Percentiles rank a stretch among this genome's conserved stretches.
phyloP scores from a whole-genome alignment of 2,113 vertebrate genomes.

The Nothoprocta pentlandii region DNA sequence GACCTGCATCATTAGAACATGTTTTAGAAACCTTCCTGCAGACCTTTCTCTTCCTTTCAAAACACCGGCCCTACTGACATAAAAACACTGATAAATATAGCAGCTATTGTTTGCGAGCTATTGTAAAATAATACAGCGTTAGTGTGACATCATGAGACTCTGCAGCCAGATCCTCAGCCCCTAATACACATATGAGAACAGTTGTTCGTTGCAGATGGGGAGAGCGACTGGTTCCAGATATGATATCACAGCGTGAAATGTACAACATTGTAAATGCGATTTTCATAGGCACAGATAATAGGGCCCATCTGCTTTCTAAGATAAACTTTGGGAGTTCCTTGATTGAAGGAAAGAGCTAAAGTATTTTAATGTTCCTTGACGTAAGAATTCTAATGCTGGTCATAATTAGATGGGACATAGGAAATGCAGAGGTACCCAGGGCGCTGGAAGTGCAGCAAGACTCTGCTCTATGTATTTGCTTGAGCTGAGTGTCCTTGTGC shows the following conservation, averaged over 20 bases:
- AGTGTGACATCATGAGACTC: conserved; percentile 80
- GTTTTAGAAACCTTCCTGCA: conserved; percentile 47
- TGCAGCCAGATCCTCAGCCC: conserved; percentile 72
- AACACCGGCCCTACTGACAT: conserved; percentile 47
- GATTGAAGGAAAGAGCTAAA: conserved; percentile 51
- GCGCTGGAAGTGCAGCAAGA: accelerated
- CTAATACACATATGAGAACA: conserved; percentile 77
- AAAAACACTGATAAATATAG: conserved; percentile 70
- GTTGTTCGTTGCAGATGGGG: conserved; percentile 86
- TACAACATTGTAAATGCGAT: conserved; percentile 83
- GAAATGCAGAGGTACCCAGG: neutral
- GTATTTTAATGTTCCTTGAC: conserved; percentile 41
- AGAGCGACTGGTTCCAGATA: conserved; percentile 83
- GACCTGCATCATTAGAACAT: conserved; percentile 25
- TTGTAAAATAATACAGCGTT: conserved; percentile 76
- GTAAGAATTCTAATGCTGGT: conserved; percentile 34
- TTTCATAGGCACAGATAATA: conserved; percentile 81
- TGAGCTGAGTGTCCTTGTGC: neutral
- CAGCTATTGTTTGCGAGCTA: conserved; percentile 68
- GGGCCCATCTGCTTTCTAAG: conserved; percentile 82
- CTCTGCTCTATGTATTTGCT: neutral
- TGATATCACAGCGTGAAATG: conserved; percentile 86
- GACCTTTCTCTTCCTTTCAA: conserved; percentile 44
- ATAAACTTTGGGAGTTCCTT: conserved; percentile 67
- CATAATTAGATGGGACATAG: neutral